Conservation (phyloP, 2,113 vertebrate genomes). For the Dasyurus viverrinus region DNA sequence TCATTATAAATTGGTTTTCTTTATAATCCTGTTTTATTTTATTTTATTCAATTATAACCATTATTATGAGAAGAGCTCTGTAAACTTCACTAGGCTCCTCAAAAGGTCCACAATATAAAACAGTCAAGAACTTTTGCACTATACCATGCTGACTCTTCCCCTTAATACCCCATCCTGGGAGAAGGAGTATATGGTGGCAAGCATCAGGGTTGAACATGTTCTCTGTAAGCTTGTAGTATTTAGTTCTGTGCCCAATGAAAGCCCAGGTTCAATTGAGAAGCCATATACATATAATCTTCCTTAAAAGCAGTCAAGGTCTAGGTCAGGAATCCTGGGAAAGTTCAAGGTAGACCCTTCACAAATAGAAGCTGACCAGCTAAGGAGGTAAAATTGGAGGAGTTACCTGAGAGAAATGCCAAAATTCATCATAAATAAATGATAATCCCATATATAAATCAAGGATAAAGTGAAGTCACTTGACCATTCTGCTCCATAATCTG, state of each 20-base stretch:
- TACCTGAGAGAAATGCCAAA: neutral
- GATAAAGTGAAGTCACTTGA: neutral
- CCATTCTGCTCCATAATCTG: neutral
- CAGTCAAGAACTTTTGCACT: neutral
- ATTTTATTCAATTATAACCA: neutral
- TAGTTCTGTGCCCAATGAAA: neutral
- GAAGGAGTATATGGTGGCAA: neutral
- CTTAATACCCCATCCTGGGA: neutral
- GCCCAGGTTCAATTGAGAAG: neutral
- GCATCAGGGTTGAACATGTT: neutral
- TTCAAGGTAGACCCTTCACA: neutral
- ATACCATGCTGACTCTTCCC: neutral
- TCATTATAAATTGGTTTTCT: neutral
- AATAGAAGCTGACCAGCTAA: neutral
- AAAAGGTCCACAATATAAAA: neutral
- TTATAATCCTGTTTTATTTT: neutral
- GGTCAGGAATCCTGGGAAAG: neutral
- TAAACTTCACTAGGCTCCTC: neutral
- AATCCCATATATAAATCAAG: neutral
- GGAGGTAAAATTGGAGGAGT: neutral
- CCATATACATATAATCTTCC: neutral
- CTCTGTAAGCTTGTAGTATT: neutral
- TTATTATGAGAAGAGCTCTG: neutral
- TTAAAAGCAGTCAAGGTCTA: conserved; percentile 11
- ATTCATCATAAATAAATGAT: neutral